Percentiles rank a stretch among this genome's conserved stretches.
Evolutionary conservation across 2,888 invertebrate species (phyloP).

Genomic region (Pegoplata infirma): DNA sequence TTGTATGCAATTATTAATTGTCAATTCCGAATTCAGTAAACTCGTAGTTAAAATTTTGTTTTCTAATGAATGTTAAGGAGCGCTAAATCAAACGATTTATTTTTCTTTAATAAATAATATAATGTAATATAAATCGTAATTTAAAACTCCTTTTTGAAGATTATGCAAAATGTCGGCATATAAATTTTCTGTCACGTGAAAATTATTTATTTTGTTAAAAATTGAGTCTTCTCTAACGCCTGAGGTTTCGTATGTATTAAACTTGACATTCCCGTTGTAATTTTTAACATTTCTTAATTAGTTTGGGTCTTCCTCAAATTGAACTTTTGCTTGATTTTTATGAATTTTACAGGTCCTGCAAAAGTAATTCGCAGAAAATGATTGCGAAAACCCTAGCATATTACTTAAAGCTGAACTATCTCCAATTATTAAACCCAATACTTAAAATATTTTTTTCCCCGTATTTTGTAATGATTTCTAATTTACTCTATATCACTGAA

Average conservation of each 20-base stretch:
- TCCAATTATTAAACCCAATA: slow-evolving; percentile 12
- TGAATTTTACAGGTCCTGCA: no score
- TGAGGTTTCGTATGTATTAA: not conserved
- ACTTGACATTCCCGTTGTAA: not conserved
- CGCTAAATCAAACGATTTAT: no score
- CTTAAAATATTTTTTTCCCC: slow-evolving; percentile 2
- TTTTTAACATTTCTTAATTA: not conserved
- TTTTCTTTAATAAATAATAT: no score
- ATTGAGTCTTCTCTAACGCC: slow-evolving; percentile 13
- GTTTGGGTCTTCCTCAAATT: not conserved
- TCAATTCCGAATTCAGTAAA: no score
- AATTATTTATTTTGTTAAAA: slow-evolving; percentile 16
- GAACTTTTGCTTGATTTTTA: slow-evolving; percentile 4
- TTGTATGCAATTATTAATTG: no score
- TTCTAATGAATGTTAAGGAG: no score
- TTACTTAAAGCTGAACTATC: slow-evolving; percentile 26
- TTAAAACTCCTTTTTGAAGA: slow-evolving; percentile 32
- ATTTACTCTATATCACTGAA: slow-evolving; percentile 17
- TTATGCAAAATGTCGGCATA: slow-evolving; percentile 33
- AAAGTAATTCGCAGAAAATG: slow-evolving; percentile 21
- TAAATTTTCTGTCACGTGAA: slow-evolving; percentile 27
- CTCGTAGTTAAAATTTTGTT: no score
- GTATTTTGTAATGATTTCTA: slow-evolving; percentile 17
- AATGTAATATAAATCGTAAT: slow-evolving; percentile 27
- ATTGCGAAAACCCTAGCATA: slow-evolving; percentile 27